These are phyloP conservation scores for Anas flavirostris DNA, from an alignment of 2,797 vertebrate genomes.

Conservation along the genomic window DNA sequence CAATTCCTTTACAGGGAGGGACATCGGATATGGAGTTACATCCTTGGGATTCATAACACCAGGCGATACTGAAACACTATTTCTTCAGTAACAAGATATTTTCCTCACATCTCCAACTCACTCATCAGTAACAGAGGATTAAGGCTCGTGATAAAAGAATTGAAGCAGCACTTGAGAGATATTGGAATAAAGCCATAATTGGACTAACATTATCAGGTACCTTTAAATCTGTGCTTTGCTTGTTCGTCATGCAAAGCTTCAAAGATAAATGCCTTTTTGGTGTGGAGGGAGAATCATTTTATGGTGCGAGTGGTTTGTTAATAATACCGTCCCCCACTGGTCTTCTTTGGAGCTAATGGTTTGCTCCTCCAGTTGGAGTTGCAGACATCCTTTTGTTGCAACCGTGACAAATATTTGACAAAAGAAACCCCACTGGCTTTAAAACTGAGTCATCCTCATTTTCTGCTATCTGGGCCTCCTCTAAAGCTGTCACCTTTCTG, in stretches of 20 bases:
- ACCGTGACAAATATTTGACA: neutral
- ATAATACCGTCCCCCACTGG: neutral
- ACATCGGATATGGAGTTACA: neutral
- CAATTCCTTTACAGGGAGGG: neutral
- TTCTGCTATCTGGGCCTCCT: neutral
- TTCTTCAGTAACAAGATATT: neutral
- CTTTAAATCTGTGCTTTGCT: neutral
- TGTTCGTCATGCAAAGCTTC: neutral
- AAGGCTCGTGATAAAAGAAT: neutral
- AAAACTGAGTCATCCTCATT: neutral
- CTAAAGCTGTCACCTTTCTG: neutral
- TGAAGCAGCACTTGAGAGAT: neutral
- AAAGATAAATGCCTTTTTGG: neutral
- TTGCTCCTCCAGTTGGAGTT: neutral
- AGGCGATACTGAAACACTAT: neutral
- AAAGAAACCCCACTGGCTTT: neutral
- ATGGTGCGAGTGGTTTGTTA: neutral
- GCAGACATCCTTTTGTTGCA: neutral
- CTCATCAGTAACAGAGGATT: neutral
- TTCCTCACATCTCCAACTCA: neutral
- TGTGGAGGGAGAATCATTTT: neutral
- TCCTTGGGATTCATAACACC: accelerated
- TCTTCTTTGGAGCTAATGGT: neutral
- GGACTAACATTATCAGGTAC: neutral
- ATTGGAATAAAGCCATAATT: neutral